Evolutionary conservation across 2,888 invertebrate genomes (phyloP).

Genomic region (Netelia melanura): DNA sequence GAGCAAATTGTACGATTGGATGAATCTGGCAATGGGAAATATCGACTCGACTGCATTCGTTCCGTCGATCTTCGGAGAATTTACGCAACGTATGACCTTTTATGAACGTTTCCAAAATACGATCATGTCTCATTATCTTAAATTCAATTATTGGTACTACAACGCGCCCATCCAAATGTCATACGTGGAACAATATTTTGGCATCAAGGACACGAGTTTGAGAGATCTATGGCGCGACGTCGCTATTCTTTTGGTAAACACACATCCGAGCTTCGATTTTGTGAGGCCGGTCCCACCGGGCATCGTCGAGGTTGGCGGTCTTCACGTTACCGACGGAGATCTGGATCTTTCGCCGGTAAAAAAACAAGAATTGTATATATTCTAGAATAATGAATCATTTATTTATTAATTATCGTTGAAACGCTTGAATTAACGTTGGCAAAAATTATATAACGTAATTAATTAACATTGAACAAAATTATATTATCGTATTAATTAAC

Average conservation of each 20-base stretch:
- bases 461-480: too few relatives aligned
- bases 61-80: constrained; percentile 66
- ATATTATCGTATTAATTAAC: neutral
- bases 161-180: constrained; percentile 56
- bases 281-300: constrained; percentile 85
- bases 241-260: constrained; percentile 85
- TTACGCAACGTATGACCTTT: constrained; percentile 71
- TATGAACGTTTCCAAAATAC: constrained; percentile 76
- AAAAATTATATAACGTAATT: too few relatives aligned
- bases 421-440: too few relatives aligned
- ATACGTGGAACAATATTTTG: constrained; percentile 73
- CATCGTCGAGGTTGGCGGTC: constrained; percentile 86
- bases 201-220: constrained; percentile 63
- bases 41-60: constrained; percentile 75
- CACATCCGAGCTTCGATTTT: constrained; percentile 86
- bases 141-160: constrained; percentile 63
- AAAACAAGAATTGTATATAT: neutral
- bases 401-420: neutral
- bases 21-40: constrained; percentile 72
- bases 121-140: neutral
- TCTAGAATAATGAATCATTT: neutral
- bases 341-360: constrained; percentile 65
- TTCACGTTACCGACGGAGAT: constrained; percentile 81
- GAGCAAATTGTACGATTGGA: constrained; percentile 75
- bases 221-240: constrained; percentile 76